Evolutionary conservation across 2,797 vertebrate genomes (phyloP).

Genomic region (Lagocephalus sceleratus): DNA sequence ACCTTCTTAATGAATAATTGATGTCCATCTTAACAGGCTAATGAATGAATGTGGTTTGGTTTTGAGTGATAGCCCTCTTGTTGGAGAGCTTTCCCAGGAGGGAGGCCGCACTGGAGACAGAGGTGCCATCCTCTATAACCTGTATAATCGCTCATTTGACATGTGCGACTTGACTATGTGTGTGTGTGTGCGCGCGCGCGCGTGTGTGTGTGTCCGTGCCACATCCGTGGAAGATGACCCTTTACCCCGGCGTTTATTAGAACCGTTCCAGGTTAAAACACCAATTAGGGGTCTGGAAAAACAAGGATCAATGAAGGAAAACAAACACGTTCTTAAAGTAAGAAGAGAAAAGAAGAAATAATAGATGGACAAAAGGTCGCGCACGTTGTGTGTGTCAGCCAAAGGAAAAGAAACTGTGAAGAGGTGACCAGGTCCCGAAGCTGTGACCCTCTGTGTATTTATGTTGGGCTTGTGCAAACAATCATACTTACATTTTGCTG

Average conservation of each 20-base stretch:
- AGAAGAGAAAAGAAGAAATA: neutral
- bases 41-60: conserved; percentile 79
- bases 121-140: conserved; percentile 78
- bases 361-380: conserved; percentile 15
- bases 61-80: conserved; percentile 76
- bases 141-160: conserved; percentile 81
- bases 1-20: conserved; percentile 79
- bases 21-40: conserved; percentile 75
- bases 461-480: conserved; percentile 73
- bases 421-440: conserved; percentile 39
- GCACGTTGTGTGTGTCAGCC: conserved; percentile 15
- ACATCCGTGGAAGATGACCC: conserved; percentile 59
- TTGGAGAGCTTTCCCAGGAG: conserved; percentile 74
- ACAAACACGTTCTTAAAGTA: conserved; percentile 37
- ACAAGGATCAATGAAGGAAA: conserved; percentile 43
- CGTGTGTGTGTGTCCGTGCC: conserved; percentile 59
- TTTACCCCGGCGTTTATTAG: conserved; percentile 70
- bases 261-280: conserved; percentile 66
- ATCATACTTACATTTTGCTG: conserved; percentile 76
- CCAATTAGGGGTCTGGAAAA: conserved; percentile 62
- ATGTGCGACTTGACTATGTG: conserved; percentile 74
- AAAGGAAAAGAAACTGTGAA: conserved; percentile 9
- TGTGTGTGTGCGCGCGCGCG: conserved; percentile 63
- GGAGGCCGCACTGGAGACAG: conserved; percentile 67
- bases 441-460: conserved; percentile 57